Conservation (phyloP, 53 echinoderm and acorn worm genomes). For the Apostichopus leukothele region DNA sequence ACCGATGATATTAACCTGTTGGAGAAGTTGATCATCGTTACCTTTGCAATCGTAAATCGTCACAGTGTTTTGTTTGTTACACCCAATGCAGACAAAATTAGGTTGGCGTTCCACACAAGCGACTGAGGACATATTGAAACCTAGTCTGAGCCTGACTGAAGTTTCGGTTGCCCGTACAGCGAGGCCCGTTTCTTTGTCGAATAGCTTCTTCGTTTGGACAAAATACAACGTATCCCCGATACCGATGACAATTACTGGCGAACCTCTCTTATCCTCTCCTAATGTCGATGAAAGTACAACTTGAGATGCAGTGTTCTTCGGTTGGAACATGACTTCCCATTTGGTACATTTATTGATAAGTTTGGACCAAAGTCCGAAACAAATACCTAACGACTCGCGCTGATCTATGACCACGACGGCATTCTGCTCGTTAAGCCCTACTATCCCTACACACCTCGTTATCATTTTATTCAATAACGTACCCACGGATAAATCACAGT, state of each 20-base stretch:
- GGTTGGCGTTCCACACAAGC: slow-evolving; percentile 14
- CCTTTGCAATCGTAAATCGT: neutral
- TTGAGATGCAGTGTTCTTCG: neutral
- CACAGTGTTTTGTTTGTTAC: neutral
- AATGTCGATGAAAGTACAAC: slow-evolving; percentile 14
- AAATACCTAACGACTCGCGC: neutral
- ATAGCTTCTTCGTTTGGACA: neutral
- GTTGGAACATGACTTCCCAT: slow-evolving; percentile 36
- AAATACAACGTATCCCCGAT: slow-evolving; percentile 20
- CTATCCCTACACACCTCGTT: slow-evolving; percentile 9
- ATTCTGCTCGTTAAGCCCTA: neutral
- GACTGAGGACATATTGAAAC: slow-evolving; percentile 23
- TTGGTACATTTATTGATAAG: neutral
- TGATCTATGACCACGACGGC: slow-evolving; percentile 19
- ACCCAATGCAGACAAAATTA: neutral
- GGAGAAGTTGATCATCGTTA: neutral
- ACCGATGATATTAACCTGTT: neutral
- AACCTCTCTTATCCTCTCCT: neutral
- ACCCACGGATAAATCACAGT: slow-evolving; percentile 4
- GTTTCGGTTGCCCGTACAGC: neutral
- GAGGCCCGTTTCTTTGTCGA: neutral
- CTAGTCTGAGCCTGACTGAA: neutral
- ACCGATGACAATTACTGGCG: neutral
- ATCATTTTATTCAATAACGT: neutral
- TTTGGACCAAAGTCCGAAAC: slow-evolving; percentile 33